phyloP scores from a whole-genome alignment of 2,888 invertebrate species.

The Phyllotreta cruciferae region DNA sequence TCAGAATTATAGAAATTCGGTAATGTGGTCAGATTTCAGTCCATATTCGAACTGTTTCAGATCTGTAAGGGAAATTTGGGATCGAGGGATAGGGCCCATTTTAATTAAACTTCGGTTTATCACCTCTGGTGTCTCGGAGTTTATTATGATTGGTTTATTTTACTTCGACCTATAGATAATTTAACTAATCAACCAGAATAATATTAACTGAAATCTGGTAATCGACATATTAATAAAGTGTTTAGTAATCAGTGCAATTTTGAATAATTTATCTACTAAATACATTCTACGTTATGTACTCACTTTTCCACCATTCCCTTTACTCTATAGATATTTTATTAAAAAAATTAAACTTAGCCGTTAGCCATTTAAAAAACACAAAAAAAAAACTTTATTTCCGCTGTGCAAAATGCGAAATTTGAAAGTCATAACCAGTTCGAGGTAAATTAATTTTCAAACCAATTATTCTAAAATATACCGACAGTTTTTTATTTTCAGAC shows the following conservation, averaged over 20 bases:
- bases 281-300: too few species aligned
- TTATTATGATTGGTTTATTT: slow-evolving; percentile 27
- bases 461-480: too few species aligned
- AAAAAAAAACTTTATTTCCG: too few species aligned
- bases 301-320: too few species aligned
- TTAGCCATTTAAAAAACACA: too few species aligned
- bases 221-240: neutral
- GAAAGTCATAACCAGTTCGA: too few species aligned
- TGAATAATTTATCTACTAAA: too few species aligned
- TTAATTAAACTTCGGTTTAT: slow-evolving; percentile 27
- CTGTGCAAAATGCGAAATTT: too few species aligned
- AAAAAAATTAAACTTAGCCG: too few species aligned
- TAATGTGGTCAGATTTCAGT: slow-evolving; percentile 18
- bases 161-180: slow-evolving; percentile 18
- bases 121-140: slow-evolving; percentile 22
- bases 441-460: too few species aligned
- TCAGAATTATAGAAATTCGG: slow-evolving; percentile 20
- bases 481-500: too few species aligned
- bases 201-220: slow-evolving; percentile 14
- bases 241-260: neutral
- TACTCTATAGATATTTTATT: too few species aligned
- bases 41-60: slow-evolving; percentile 12
- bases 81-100: slow-evolving; percentile 21
- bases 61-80: slow-evolving; percentile 20
- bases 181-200: slow-evolving; percentile 12